phyloP scores from a whole-genome alignment of 2,113 vertebrate genomes.

The Gadus macrocephalus region DNA sequence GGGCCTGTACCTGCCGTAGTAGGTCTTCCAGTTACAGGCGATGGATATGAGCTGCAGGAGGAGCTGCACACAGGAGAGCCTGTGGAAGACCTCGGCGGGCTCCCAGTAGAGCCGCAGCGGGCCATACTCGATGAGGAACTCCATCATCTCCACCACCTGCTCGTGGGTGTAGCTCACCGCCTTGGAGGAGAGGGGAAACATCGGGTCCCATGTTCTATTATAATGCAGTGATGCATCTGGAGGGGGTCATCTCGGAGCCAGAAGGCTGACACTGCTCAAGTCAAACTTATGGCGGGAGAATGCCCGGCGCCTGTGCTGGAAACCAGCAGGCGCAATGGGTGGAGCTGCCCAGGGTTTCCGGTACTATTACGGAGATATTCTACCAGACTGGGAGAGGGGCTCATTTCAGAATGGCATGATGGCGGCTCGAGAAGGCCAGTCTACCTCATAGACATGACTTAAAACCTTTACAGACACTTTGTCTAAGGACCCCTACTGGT shows the following conservation, averaged over 20 bases:
- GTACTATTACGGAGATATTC: no score
- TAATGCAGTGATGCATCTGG: background rate
- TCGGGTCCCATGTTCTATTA: background rate
- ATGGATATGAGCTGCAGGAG: conserved; percentile 96
- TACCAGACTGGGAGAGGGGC: no score
- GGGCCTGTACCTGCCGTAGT: conserved; percentile 89
- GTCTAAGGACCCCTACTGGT: no score
- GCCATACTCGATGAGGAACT: conserved; percentile 94
- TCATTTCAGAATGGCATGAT: no score
- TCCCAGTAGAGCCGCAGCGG: conserved; percentile 95
- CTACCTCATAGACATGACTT: no score
- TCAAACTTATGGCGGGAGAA: background rate
- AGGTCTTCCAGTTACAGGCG: conserved; percentile 97
- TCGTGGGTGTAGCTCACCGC: conserved; percentile 93
- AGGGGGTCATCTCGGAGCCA: background rate
- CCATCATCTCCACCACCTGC: conserved; percentile 99
- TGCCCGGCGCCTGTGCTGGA: background rate
- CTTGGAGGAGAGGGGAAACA: conserved; percentile 66
- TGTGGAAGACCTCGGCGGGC: conserved; percentile 96
- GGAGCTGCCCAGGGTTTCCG: no score
- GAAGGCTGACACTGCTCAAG: background rate
- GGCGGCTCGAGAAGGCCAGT: no score
- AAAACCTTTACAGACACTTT: no score
- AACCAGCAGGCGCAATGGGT: no score
- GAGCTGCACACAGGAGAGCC: conserved; percentile 93